Evolutionary conservation across 2,888 invertebrate species (phyloP).

Genomic region (Morinoia aosen): DNA sequence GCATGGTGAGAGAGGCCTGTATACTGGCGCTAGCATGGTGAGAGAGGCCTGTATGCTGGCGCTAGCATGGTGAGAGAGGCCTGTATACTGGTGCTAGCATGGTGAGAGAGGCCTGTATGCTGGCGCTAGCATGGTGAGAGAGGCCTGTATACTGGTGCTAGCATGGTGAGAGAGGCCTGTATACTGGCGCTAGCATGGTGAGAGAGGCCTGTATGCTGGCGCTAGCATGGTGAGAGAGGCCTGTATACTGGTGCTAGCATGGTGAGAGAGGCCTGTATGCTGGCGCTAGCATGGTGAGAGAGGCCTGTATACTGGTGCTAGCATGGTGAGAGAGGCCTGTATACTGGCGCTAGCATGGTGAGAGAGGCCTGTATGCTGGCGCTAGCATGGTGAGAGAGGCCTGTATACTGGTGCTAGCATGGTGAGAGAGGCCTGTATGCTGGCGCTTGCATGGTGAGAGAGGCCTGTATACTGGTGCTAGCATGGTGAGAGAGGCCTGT

Average conservation of each 20-base stretch:
- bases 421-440: neutral
- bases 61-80: too few species aligned
- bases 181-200: neutral
- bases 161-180: neutral
- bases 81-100: neutral
- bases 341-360: constrained; percentile 84
- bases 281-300: too few species aligned
- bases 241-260: too few species aligned
- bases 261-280: too few species aligned
- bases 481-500: neutral
- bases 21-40: neutral
- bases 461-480: too few species aligned
- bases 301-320: too few species aligned
- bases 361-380: constrained; percentile 30
- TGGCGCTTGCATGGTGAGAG: too few species aligned
- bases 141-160: neutral
- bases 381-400: neutral
- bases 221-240: too few species aligned
- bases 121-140: neutral
- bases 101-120: neutral
- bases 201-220: neutral
- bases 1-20: neutral
- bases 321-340: constrained; percentile 73
- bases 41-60: neutral
- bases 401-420: neutral